These are phyloP conservation scores for Melipona quadrifasciata DNA, from an alignment of 1,140 invertebrate species.

Conservation along the genomic window DNA sequence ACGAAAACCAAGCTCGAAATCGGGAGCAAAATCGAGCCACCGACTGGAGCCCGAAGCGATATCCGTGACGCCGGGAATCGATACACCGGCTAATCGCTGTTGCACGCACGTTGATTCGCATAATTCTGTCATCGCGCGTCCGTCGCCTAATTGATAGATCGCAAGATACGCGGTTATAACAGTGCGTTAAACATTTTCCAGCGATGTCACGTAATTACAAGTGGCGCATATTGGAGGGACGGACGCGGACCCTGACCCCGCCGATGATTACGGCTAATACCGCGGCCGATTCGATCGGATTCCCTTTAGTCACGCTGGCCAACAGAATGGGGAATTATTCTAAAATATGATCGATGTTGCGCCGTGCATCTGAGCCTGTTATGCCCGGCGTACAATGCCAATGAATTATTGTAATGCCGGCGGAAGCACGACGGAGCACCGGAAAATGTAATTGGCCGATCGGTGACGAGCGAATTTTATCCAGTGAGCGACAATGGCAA, in stretches of 20 bases:
- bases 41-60: too few relatives aligned
- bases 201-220: constrained; percentile 30
- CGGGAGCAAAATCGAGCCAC: background rate
- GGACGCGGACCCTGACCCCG: background rate
- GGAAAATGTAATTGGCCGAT: constrained; percentile 21
- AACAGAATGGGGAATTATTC: constrained; percentile 35
- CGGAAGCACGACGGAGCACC: background rate
- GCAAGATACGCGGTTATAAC: constrained; percentile 48
- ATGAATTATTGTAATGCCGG: constrained; percentile 32
- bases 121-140: constrained; percentile 30
- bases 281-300: constrained; percentile 16
- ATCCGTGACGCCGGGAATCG: background rate
- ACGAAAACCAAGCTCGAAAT: background rate
- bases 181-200: constrained; percentile 49
- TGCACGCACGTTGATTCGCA: constrained; percentile 40
- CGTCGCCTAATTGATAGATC: constrained; percentile 59
- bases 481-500: background rate
- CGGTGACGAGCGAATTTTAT: background rate
- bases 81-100: constrained; percentile 5
- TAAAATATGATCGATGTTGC: constrained; percentile 46
- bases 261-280: constrained; percentile 37
- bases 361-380: constrained; percentile 10
- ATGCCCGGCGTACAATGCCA: background rate
- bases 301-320: constrained; percentile 23
- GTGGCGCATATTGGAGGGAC: background rate